Evolutionary conservation across 2,888 invertebrate genomes (phyloP).

Genomic region (Catocala nupta): DNA sequence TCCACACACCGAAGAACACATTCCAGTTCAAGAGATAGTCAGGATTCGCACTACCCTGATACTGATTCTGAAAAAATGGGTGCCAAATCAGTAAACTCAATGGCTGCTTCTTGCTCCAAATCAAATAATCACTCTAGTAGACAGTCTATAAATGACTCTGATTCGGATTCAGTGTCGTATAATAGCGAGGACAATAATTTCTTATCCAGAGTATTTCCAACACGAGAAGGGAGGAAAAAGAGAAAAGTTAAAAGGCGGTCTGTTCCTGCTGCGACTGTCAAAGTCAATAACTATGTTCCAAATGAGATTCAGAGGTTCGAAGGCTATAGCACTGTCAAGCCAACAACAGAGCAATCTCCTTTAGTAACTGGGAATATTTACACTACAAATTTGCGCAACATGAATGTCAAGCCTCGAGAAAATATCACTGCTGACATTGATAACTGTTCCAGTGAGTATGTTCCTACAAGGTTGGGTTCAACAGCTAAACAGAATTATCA

Average conservation of each 20-base stretch:
- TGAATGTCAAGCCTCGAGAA: slow-evolving; percentile 65
- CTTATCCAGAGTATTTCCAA: slow-evolving; percentile 71
- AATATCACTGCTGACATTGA: slow-evolving; percentile 64
- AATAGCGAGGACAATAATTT: slow-evolving; percentile 80
- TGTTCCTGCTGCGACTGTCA: slow-evolving; percentile 43
- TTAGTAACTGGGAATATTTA: slow-evolving; percentile 79
- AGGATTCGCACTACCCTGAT: slow-evolving; percentile 73
- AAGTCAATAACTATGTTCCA: slow-evolving; percentile 52
- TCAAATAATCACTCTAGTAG: slow-evolving; percentile 41
- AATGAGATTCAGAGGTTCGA: slow-evolving; percentile 58
- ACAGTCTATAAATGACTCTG: slow-evolving; percentile 65
- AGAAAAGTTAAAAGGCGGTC: slow-evolving; percentile 66
- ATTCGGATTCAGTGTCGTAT: slow-evolving; percentile 78
- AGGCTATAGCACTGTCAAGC: slow-evolving; percentile 75
- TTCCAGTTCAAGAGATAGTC: slow-evolving; percentile 75
- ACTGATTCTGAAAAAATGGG: slow-evolving; percentile 66
- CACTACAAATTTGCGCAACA: slow-evolving; percentile 73
- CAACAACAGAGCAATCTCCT: slow-evolving; percentile 67
- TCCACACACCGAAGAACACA: slow-evolving; percentile 63
- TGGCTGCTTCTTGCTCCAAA: slow-evolving; percentile 33
- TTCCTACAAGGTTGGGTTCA: slow-evolving; percentile 79
- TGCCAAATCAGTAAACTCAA: slow-evolving; percentile 51
- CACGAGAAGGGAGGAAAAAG: slow-evolving; percentile 68
- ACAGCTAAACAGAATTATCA: slow-evolving; percentile 81
- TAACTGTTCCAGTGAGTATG: slow-evolving; percentile 79